Conservation (phyloP, 2,888 invertebrate genomes). For the Dasypolia templi region DNA sequence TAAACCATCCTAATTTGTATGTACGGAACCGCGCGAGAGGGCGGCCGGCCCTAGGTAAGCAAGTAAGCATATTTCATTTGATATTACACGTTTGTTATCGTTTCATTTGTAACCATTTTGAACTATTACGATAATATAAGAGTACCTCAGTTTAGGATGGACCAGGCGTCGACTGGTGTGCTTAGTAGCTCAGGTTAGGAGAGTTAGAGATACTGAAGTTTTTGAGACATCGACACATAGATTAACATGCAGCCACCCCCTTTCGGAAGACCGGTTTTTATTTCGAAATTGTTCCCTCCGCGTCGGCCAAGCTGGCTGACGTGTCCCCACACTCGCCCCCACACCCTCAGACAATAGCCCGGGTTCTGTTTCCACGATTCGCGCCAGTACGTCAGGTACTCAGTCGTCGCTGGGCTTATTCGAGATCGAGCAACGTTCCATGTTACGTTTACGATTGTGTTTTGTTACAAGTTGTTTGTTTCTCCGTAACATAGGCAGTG, state of each 20-base stretch:
- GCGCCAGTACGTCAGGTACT: constrained; percentile 79
- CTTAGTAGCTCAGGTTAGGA: constrained; percentile 86
- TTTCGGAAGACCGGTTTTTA: constrained; percentile 78
- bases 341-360: constrained; percentile 85
- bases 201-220: constrained; percentile 82
- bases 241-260: constrained; percentile 84
- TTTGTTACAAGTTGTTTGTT: constrained; percentile 88
- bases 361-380: constrained; percentile 83
- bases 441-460: constrained; percentile 87
- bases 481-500: constrained; percentile 79
- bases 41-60: constrained; percentile 89
- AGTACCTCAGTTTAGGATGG: constrained; percentile 90
- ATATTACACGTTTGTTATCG: constrained; percentile 89
- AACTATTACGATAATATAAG: constrained; percentile 89
- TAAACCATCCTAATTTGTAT: constrained; percentile 85
- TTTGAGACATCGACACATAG: constrained; percentile 87
- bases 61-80: constrained; percentile 89
- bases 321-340: constrained; percentile 71
- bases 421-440: constrained; percentile 86
- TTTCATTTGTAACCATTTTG: constrained; percentile 89
- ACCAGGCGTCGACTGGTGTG: constrained; percentile 90
- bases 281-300: constrained; percentile 78
- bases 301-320: constrained; percentile 50
- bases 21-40: constrained; percentile 82
- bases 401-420: constrained; percentile 90